Evolutionary conservation across 2,797 vertebrate species (phyloP).

Genomic region (Vespertilio murinus): DNA sequence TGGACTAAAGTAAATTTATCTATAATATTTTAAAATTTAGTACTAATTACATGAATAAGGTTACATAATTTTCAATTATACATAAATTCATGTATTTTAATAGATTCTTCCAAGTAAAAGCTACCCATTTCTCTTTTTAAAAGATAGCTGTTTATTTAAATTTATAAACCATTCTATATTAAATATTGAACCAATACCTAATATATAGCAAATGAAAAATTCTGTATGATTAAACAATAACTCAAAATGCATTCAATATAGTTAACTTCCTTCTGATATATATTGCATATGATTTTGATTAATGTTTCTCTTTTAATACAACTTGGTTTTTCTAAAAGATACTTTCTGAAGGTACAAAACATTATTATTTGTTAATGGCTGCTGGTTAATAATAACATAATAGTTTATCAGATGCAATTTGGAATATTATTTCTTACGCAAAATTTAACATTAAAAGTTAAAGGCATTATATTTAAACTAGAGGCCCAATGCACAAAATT

Average conservation of each 20-base stretch:
- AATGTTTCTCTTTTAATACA: constrained; percentile 54
- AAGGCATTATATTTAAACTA: constrained; percentile 40
- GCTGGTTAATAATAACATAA: constrained; percentile 73
- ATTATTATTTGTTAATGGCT: constrained; percentile 67
- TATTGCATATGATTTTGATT: constrained; percentile 60
- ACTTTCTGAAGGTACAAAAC: constrained; percentile 73
- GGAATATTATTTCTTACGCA: constrained; percentile 77
- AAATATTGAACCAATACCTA: constrained; percentile 28
- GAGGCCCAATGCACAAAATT: too few species aligned
- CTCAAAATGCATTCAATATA: constrained; percentile 14
- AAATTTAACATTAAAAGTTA: constrained; percentile 76
- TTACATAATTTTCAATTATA: neutral
- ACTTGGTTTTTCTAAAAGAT: constrained; percentile 65
- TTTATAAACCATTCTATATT: neutral
- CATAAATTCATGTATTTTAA: constrained; percentile 27
- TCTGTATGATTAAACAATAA: constrained; percentile 55
- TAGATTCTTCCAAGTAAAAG: constrained; percentile 51
- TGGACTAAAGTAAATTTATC: neutral
- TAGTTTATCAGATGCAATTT: constrained; percentile 72
- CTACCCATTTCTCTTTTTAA: constrained; percentile 20
- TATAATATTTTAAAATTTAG: neutral
- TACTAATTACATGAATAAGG: constrained; percentile 44
- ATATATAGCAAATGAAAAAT: constrained; percentile 48
- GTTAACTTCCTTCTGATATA: constrained; percentile 65
- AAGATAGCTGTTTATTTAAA: constrained; percentile 65